A percentile compares a stretch with the other conserved stretches of the same genome.
These are phyloP conservation scores for Melanaphis sacchari DNA, from an alignment of 1,140 invertebrate genomes.

Conservation along the genomic window DNA sequence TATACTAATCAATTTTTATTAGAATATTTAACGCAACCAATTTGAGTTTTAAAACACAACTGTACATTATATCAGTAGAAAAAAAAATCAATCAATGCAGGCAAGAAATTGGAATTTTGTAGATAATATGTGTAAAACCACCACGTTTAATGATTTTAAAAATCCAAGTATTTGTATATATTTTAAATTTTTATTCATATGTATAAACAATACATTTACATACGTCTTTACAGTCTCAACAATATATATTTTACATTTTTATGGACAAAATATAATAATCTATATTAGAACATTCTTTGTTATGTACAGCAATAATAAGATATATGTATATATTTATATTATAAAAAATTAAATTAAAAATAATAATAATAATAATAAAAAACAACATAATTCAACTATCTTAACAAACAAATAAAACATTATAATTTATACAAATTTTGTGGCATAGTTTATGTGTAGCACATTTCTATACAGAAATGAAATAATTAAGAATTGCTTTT, in stretches of 20 bases:
- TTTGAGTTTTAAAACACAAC: neutral
- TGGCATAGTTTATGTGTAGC: too few species aligned
- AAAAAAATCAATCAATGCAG: neutral
- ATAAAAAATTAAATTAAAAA: constrained; percentile 45
- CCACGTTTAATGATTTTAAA: neutral
- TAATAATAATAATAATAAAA: constrained; percentile 52
- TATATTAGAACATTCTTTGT: constrained; percentile 55
- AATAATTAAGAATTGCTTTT: constrained; percentile 24
- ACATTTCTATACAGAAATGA: constrained; percentile 26
- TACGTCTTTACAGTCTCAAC: constrained; percentile 57
- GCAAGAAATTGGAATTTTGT: neutral
- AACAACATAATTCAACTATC: constrained; percentile 57
- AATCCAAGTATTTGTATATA: constrained; percentile 47
- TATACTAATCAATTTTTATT: neutral
- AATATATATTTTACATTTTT: constrained; percentile 56
- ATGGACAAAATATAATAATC: constrained; percentile 58
- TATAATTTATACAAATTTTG: constrained; percentile 36
- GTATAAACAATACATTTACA: constrained; percentile 55
- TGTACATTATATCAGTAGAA: neutral
- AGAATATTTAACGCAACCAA: neutral
- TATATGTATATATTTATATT: constrained; percentile 53
- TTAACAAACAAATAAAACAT: constrained; percentile 57
- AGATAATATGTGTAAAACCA: constrained; percentile 45
- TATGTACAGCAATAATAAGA: constrained; percentile 53
- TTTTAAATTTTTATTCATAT: constrained; percentile 51